These are phyloP conservation scores for Girardinichthys multiradiatus DNA, from an alignment of 2,113 vertebrate genomes.

Conservation along the genomic window DNA sequence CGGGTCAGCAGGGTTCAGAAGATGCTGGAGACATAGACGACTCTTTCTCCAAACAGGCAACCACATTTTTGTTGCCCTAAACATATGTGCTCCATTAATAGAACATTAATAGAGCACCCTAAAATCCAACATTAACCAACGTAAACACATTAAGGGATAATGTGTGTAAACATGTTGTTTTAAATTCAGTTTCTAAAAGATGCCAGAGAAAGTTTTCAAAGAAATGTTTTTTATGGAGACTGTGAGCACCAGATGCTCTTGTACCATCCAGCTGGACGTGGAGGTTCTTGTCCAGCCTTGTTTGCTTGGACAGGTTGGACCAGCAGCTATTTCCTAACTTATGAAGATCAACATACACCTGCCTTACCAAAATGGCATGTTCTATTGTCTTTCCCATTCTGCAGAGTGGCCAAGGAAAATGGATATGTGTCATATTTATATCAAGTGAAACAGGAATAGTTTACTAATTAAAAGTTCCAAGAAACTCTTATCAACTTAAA, in stretches of 20 bases:
- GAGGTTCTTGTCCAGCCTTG: not conserved
- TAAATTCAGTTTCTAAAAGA: not conserved
- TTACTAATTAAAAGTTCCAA: too few relatives aligned
- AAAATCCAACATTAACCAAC: too few relatives aligned
- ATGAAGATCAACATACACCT: too few relatives aligned
- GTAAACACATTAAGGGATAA: not conserved
- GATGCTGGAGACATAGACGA: constrained; percentile 62
- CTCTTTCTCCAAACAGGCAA: constrained; percentile 73
- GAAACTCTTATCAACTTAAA: too few relatives aligned
- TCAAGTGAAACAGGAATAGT: too few relatives aligned
- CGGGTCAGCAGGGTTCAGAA: constrained; percentile 57
- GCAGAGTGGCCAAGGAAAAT: too few relatives aligned
- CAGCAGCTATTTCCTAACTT: not conserved
- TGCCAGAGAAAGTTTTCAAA: not conserved
- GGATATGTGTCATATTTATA: too few relatives aligned
- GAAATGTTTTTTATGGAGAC: not conserved
- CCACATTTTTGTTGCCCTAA: not conserved
- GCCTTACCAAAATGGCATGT: too few relatives aligned
- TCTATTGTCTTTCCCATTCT: too few relatives aligned
- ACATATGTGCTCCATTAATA: too few relatives aligned
- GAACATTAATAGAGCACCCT: too few relatives aligned
- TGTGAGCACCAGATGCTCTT: not conserved
- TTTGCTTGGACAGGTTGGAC: not conserved
- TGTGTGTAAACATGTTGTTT: not conserved
- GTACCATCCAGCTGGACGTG: not conserved